These are phyloP conservation scores for Popillia japonica DNA, from an alignment of 1,140 invertebrate genomes.

Conservation along the genomic window DNA sequence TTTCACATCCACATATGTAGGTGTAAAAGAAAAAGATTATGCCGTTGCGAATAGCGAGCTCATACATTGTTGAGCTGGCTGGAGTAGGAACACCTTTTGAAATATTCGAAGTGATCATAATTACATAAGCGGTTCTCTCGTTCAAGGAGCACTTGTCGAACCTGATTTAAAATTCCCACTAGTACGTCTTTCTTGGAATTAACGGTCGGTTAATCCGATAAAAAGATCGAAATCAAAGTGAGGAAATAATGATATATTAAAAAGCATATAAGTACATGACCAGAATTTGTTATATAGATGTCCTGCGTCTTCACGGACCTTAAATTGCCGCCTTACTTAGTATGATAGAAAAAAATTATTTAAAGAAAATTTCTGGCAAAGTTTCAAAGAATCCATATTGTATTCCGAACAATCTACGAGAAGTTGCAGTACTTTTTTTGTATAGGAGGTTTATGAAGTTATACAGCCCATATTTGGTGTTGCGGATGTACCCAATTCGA, in stretches of 20 bases:
- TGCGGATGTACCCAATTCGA: no score
- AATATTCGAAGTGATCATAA: constrained; percentile 1
- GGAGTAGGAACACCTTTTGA: neutral
- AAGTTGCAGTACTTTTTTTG: no score
- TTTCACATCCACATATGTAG: constrained; percentile 17
- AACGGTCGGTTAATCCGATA: constrained; percentile 14
- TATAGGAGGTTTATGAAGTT: no score
- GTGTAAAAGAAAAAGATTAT: constrained; percentile 14
- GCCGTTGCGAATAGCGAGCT: neutral
- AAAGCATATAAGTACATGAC: neutral
- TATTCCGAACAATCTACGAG: no score
- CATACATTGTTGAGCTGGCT: neutral
- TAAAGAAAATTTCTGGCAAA: no score
- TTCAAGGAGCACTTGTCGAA: neutral
- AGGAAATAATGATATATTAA: constrained; percentile 4
- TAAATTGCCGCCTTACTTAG: no score
- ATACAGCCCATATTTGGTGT: no score
- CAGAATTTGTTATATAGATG: no score
- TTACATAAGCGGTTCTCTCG: neutral
- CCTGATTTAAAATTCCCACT: constrained; percentile 12
- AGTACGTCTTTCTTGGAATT: constrained; percentile 13
- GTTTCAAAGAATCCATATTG: no score
- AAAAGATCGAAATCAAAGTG: constrained; percentile 10
- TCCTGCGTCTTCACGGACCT: no score
- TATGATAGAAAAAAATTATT: no score